These are phyloP conservation scores for Reticulitermes lucifugus DNA, from an alignment of 2,888 invertebrate species.

Conservation along the genomic window DNA sequence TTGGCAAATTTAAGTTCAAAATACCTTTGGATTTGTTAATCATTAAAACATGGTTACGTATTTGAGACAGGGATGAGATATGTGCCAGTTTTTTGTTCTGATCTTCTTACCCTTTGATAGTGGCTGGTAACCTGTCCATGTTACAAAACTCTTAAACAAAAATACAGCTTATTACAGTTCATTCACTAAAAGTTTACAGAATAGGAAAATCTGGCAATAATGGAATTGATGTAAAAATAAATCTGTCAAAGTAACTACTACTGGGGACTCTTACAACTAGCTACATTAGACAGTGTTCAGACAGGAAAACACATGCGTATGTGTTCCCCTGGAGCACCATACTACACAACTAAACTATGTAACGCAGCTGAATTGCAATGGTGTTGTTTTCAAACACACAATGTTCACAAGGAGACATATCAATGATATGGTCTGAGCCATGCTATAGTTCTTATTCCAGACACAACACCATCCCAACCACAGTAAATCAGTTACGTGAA, in stretches of 20 bases:
- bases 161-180: not conserved
- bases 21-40: not conserved
- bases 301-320: not conserved
- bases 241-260: not conserved
- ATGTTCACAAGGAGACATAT: not conserved
- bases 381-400: not conserved
- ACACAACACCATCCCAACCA: slow-evolving; percentile 8
- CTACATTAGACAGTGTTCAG: slow-evolving; percentile 29
- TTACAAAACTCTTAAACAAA: not conserved
- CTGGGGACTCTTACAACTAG: slow-evolving; percentile 36
- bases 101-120: not conserved
- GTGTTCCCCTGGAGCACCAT: slow-evolving; percentile 3
- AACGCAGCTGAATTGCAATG: slow-evolving; percentile 14
- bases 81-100: not conserved
- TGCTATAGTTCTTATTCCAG: not conserved
- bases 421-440: not conserved
- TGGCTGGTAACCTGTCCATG: not conserved
- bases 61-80: not conserved
- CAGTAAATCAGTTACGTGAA: not conserved
- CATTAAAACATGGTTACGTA: not conserved
- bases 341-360: slow-evolving; percentile 29
- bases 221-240: slow-evolving; percentile 11
- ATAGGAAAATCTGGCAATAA: slow-evolving; percentile 21
- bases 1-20: not conserved
- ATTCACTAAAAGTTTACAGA: slow-evolving; percentile 13